These are phyloP conservation scores for Rhabdomys dilectus DNA, from an alignment of 2,113 vertebrate genomes.

Conservation along the genomic window DNA sequence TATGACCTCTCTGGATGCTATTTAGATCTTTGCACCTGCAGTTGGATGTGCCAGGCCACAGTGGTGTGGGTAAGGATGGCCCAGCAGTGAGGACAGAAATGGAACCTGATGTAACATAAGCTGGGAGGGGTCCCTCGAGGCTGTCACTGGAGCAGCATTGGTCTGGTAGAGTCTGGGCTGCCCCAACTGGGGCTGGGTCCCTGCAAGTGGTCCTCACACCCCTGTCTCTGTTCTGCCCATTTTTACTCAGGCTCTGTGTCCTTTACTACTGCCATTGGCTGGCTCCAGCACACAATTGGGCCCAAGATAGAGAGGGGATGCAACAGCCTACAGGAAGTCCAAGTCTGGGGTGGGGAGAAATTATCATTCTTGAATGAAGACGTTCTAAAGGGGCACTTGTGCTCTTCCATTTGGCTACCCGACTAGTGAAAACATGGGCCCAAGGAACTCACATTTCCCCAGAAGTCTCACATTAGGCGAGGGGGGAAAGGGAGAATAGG, in stretches of 20 bases:
- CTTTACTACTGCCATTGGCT: not conserved
- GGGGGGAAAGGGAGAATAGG: rapidly evolving
- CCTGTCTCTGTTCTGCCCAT: not conserved
- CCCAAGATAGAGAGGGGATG: not conserved
- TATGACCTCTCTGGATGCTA: not conserved
- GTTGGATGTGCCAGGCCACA: not conserved
- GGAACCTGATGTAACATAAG: not conserved
- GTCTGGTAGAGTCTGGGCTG: not conserved
- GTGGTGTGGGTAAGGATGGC: not conserved
- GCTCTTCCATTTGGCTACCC: not conserved
- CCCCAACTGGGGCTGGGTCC: not conserved
- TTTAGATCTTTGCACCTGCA: not conserved
- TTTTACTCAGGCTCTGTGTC: not conserved
- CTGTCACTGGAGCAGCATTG: not conserved
- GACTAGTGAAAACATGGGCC: not conserved
- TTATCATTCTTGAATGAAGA: not conserved
- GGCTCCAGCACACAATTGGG: not conserved
- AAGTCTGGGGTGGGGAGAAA: not conserved
- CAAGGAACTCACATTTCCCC: not conserved
- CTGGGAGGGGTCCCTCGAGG: not conserved
- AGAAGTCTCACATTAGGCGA: not conserved
- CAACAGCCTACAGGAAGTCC: not conserved
- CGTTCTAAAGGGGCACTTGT: not conserved
- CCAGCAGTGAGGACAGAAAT: not conserved
- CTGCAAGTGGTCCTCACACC: not conserved